Evolutionary conservation across 2,113 vertebrate genomes (phyloP).

Genomic region (Cygnus buccinator): DNA sequence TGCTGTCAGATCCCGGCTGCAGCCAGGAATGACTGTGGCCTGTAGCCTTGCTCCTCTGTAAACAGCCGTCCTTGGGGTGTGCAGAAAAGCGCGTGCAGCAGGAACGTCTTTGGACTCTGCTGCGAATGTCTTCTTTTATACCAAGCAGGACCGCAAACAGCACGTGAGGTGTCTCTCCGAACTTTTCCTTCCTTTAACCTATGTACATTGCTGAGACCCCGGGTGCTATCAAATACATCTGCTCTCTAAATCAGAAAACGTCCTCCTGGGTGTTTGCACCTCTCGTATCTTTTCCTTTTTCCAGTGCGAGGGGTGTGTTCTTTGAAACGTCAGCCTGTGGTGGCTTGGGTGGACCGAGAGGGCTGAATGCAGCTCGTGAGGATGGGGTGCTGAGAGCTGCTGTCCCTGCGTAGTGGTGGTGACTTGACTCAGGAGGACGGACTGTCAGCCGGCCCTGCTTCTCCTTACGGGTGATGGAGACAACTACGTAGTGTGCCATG

Average conservation of each 20-base stretch:
- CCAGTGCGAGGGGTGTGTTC: background rate
- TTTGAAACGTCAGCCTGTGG: background rate
- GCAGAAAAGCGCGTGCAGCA: background rate
- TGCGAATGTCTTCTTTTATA: background rate
- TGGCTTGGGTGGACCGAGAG: background rate
- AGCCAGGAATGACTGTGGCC: background rate
- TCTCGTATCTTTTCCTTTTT: background rate
- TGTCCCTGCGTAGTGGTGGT: background rate
- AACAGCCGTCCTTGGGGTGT: background rate
- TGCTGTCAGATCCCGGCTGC: background rate
- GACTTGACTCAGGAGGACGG: background rate
- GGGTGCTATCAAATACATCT: background rate
- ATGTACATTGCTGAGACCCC: background rate
- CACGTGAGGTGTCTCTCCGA: background rate
- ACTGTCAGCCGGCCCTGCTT: fast-evolving
- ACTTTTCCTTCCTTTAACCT: background rate
- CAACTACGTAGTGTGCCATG: no score
- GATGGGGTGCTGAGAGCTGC: background rate
- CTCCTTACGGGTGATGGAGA: background rate
- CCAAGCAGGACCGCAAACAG: background rate
- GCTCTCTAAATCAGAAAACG: background rate
- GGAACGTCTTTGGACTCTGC: background rate
- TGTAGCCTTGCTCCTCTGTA: fast-evolving
- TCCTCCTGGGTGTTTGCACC: background rate
- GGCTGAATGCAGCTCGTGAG: background rate